Base-by-base conservation (phyloP, 2,888 invertebrate genomes). In the Drosophila mercatorum region DNA sequence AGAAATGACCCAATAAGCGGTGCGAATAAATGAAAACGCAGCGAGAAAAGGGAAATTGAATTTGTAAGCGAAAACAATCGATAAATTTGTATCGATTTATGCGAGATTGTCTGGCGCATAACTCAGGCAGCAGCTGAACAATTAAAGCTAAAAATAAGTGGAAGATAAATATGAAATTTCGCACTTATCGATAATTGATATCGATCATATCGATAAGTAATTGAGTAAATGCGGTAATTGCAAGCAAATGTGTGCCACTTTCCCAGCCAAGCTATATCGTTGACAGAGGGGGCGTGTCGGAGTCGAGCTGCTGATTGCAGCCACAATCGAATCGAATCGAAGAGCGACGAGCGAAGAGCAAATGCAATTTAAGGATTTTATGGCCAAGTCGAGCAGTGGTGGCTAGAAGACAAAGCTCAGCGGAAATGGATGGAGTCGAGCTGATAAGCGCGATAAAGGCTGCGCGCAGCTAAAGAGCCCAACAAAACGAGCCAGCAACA, bases 361-460 rank as follows among this genome's bases (percentile, higher is more conserved):
- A 60, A 41, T 46, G 75, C 58, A 58, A 62, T 47, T 36, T 17
- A 36, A 34, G 44, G 57, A 67, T 68, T 59, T 52, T 52, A 34
- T 47, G 47, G 34, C 26, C 10, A 36, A 36, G 36, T 12, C 31
- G 40, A 41, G 63, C 61, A 73, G 68, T 36, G 62, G 58, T 43
- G 22, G 22, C 22, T 34, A 8, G 52, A 28, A 63, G 41, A 65
- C 68, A 74, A 76, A 78, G 65, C 58, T 28, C 60, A 68, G 31
- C 78, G 78, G 81, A 80, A 78, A 81, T 68, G 78, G 59, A 69
- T 73, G 69, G 56, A 72, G 62, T 62, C 52, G 51, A 65, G 66
- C 51, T 81, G 78, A 78, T 80, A 77, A 77, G 64, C 77, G 68
- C 34, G 78, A 67, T 78, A 77, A 77, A 78, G 61, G 61, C 17